Evolutionary conservation across 64 coral and sea anemone species (phyloP), one percentile per base, ranked within the genome.

Genomic region (Acropora yongei): DNA sequence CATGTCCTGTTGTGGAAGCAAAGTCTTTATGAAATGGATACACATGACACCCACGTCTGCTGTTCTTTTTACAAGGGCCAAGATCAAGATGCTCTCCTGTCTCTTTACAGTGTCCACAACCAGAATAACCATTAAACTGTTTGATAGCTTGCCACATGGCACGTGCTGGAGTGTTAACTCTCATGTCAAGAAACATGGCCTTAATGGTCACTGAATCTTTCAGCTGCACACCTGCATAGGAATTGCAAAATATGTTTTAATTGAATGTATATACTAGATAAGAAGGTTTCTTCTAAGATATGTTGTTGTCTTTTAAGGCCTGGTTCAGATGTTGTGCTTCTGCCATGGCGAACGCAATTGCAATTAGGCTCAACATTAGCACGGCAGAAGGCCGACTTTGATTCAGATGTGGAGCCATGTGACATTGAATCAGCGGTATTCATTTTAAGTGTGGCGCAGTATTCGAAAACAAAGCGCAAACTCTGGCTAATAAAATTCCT

Each of bases 1-100:
- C 47, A 79, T 79, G 77, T 5, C 77, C 77, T 53, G 47, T 79
- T 53, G 47, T 79, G 77, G 77, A 44, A 20, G 19, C 47, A 79
- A 79, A 79, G 47, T 44, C 10, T 63, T 63, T 63, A 63, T 63
- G 9, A 13, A 63, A 63, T 63, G 58, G 58, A 13, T 63, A 63
- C 58, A 63, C 58, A 63, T 63, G 58, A 13, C 58, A 63, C 58
- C 7, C 12, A 9, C 58, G 7, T 63, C 58, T 63, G 12, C 58
- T 9, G 58, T 63, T 63, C 58, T 63, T 63, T 63, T 63, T 63
- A 63, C 58, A 8, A 63, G 58, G 58, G 58, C 58, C 58, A 13
- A 63, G 58, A 63, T 63, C 58, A 63, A 63, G 58, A 63, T 63
- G 58, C 12, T 63, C 58, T 9, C 58, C 58, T 12, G 58, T 9